Percentiles rank a stretch among this genome's conserved stretches.
These are phyloP conservation scores for Thermophis baileyi DNA, from an alignment of 2,113 vertebrate genomes.

Conservation along the genomic window DNA sequence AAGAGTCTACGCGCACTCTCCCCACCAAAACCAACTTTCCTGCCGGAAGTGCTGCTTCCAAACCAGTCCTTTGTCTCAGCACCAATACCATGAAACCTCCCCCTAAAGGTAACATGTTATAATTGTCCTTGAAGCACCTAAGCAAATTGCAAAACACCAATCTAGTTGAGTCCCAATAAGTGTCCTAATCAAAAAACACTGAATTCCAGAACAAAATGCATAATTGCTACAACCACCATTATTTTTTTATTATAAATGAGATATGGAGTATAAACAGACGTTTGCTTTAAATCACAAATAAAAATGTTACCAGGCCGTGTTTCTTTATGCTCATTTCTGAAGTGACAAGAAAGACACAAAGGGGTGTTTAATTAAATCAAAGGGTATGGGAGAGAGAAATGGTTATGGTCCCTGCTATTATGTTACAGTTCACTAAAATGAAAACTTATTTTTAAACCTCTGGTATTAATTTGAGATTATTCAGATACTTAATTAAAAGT, in stretches of 20 bases:
- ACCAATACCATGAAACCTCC: neutral
- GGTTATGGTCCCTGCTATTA: constrained; percentile 73
- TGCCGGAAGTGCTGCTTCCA: constrained; percentile 14
- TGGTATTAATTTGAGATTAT: constrained; percentile 84
- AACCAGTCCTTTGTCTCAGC: neutral
- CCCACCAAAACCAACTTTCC: neutral
- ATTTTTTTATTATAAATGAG: neutral
- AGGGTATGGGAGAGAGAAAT: constrained; percentile 65
- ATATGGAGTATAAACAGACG: neutral
- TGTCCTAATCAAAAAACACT: constrained; percentile 24
- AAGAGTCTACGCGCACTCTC: neutral
- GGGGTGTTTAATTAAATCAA: constrained; percentile 81
- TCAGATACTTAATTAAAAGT: constrained; percentile 93
- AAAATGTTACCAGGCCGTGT: constrained; percentile 41
- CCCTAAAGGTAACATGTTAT: rapidly evolving
- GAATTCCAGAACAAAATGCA: constrained; percentile 2
- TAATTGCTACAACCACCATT: neutral
- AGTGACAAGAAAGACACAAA: constrained; percentile 75
- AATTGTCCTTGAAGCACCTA: neutral
- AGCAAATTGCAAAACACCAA: constrained; percentile 1
- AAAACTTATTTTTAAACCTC: constrained; percentile 83
- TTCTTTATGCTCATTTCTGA: constrained; percentile 67
- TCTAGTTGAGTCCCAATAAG: neutral
- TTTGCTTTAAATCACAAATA: constrained; percentile 36
- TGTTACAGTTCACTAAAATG: constrained; percentile 79